Conservation (phyloP, 2,888 invertebrate species). For the Dyspetes luteomarginatus region DNA sequence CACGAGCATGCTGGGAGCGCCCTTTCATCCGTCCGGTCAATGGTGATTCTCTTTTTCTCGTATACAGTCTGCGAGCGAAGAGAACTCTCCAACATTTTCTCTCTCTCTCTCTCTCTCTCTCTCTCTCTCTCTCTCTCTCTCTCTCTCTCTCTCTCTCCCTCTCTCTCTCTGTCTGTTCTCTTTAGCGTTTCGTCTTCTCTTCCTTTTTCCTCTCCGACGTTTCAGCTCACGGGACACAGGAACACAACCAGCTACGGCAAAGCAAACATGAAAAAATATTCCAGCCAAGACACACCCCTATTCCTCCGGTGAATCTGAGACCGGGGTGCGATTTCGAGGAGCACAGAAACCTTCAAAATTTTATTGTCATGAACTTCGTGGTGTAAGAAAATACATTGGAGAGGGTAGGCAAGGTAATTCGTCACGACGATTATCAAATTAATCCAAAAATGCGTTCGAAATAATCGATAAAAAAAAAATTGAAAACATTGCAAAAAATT, state of each 20-base stretch:
- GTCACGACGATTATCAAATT: background rate
- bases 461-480: background rate
- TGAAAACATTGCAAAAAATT: background rate
- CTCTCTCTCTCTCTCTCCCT: conserved; percentile 36
- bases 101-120: conserved; percentile 35
- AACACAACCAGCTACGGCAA: conserved; percentile 11
- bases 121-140: conserved; percentile 33
- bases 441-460: background rate
- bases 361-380: too few species aligned
- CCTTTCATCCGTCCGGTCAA: conserved; percentile 73
- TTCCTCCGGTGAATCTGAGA: conserved; percentile 30
- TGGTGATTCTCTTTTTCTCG: conserved; percentile 66
- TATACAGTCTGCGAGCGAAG: conserved; percentile 35
- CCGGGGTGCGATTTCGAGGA: conserved; percentile 44
- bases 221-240: conserved; percentile 4
- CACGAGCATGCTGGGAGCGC: conserved; percentile 48
- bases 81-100: conserved; percentile 39
- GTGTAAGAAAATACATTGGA: background rate
- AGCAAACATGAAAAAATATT: conserved; percentile 51
- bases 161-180: conserved; percentile 30
- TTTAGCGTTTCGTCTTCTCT: background rate
- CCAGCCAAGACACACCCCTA: conserved; percentile 56
- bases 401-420: background rate
- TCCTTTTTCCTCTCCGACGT: conserved; percentile 28
- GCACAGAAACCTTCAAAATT: conserved; percentile 14